Percentiles rank a stretch among this genome's conserved stretches.
Evolutionary conservation across 1,140 invertebrate genomes (phyloP).

Genomic region (Papilio aristodemus): DNA sequence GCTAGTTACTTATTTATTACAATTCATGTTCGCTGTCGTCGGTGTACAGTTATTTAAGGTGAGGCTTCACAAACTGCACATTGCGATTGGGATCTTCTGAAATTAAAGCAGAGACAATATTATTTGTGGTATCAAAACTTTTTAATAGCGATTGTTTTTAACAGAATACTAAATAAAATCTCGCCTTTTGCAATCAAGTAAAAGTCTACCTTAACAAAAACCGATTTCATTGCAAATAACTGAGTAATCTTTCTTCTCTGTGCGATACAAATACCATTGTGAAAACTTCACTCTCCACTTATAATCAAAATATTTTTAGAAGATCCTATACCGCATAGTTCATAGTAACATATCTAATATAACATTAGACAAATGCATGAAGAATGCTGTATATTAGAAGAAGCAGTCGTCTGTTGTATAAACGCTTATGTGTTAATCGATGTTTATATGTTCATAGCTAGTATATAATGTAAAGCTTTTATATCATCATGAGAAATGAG

Average conservation of each 20-base stretch:
- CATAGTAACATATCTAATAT: background rate
- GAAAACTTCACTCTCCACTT: too few relatives aligned
- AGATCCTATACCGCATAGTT: background rate
- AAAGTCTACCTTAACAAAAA: too few relatives aligned
- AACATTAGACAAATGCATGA: constrained; percentile 5
- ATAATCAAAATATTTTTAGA: too few relatives aligned
- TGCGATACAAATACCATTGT: too few relatives aligned
- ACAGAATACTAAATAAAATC: too few relatives aligned
- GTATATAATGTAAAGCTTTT: background rate
- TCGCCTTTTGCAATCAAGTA: too few relatives aligned
- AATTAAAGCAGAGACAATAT: too few relatives aligned
- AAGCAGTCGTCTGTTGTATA: background rate
- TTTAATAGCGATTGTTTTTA: too few relatives aligned
- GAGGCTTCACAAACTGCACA: constrained; percentile 40
- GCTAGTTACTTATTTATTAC: constrained; percentile 98
- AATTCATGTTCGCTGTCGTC: constrained; percentile 99
- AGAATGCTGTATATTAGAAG: background rate
- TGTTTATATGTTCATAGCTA: constrained; percentile 20
- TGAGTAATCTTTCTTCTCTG: too few relatives aligned
- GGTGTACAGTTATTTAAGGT: constrained; percentile 99
- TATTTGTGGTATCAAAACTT: too few relatives aligned
- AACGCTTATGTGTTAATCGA: constrained; percentile 22
- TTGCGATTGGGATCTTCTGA: constrained; percentile 33
- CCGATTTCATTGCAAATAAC: too few relatives aligned
- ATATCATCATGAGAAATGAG: constrained; percentile 59